Conservation (phyloP, 2,797 vertebrate species). For the Molossus alvarezi region DNA sequence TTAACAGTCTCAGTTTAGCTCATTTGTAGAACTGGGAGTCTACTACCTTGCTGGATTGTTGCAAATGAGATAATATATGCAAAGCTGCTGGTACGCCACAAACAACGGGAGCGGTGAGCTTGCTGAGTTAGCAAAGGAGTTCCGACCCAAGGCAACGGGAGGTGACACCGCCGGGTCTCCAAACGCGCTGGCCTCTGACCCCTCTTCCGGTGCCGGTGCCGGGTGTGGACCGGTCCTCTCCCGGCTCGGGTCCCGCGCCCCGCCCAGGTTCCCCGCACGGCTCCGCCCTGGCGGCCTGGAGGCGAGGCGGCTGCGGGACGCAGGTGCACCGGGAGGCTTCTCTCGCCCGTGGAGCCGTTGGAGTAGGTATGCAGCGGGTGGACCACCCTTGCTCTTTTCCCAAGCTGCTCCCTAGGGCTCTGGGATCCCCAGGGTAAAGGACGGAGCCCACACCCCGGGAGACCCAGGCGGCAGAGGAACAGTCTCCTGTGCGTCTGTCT, state of each 20-base stretch:
- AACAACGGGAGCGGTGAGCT: rapidly evolving
- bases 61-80: background rate
- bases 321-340: rapidly evolving
- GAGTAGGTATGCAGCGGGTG: background rate
- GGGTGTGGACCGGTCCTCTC: rapidly evolving
- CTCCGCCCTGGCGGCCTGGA: rapidly evolving
- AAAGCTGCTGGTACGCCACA: background rate
- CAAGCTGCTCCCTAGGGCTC: rapidly evolving
- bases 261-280: rapidly evolving
- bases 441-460: rapidly evolving
- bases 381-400: rapidly evolving
- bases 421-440: rapidly evolving
- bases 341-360: rapidly evolving
- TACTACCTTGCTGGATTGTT: background rate
- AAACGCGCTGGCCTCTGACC: rapidly evolving
- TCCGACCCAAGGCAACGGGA: background rate
- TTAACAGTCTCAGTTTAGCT: background rate
- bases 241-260: background rate
- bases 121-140: too few species aligned
- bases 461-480: rapidly evolving
- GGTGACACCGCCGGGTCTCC: rapidly evolving
- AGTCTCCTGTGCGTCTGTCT: background rate
- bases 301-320: rapidly evolving
- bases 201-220: background rate
- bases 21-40: background rate